Base-by-base conservation (phyloP, 2,113 vertebrate species). In the Chiloscyllium plagiosum region DNA sequence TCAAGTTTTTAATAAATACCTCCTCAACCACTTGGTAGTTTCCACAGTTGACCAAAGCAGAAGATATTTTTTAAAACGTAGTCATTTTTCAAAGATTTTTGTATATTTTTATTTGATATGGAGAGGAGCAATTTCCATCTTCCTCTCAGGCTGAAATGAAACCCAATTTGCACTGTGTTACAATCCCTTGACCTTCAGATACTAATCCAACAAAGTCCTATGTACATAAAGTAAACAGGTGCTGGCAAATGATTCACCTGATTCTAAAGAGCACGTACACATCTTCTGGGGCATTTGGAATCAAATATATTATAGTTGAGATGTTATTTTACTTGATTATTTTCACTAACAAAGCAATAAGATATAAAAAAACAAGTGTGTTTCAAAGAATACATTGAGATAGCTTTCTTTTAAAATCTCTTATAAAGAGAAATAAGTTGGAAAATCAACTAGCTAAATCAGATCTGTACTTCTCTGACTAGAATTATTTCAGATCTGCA, bases 291-390 rank as follows among this genome's bases (percentile, higher is more conserved):
- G 50, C 68, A 95, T 50, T 95, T 95, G 72, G 52, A 50, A 95
- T 47, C 22, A 95, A 72, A 95, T 47, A 3, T 72, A 3, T 61
- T 90, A 29, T 52, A 90, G 52, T 52, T 61, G 33, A 56, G 56
- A 90, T 61, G 87, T 95, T 95, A 50, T 13, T 70, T 95, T 26
- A 70, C 42, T 72, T 50, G 42, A 72, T 94, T 94, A 69, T 70
- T 72, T 52, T 69, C 69, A 47, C 19, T 52, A 47, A 33, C 20
- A 56, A 90, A 90, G 52, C 29, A 72, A 50, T 47, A 50, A 50
- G 20, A 72, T 50, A 50, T 69, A 26, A 10, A 47, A 94, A 80
- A 89, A 90, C 56, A 90, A 72, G 42, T 33, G 29, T 29, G 24
- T 95, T 72, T 7, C 12, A 50, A 94, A 2, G 66, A 94, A 94